Percentiles rank a stretch among this genome's conserved stretches.
Evolutionary conservation across 2,113 vertebrate genomes (phyloP).

Genomic region (Fukomys damarensis): DNA sequence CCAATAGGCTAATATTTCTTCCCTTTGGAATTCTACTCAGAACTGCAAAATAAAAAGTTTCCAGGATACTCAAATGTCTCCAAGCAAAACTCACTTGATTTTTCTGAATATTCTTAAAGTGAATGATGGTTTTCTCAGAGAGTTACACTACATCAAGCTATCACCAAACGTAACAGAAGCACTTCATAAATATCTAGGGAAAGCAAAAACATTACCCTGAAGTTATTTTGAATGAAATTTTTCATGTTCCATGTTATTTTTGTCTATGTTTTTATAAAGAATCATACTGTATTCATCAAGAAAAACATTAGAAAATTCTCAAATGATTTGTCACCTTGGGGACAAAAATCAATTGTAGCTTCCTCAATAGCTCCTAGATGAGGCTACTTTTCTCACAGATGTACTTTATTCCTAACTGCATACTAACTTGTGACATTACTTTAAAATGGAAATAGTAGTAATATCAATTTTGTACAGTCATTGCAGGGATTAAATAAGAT

Average conservation of each 20-base stretch:
- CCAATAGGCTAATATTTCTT: not conserved
- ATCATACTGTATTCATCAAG: not conserved
- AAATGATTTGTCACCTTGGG: constrained; percentile 13
- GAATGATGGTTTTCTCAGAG: not conserved
- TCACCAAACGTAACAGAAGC: not conserved
- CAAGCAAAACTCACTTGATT: not conserved
- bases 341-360: not conserved
- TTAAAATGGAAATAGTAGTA: not conserved
- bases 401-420: not conserved
- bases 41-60: not conserved
- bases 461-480: not conserved
- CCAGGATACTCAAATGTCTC: not conserved
- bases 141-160: not conserved
- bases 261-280: not conserved
- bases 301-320: constrained; percentile 15
- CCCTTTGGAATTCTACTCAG: constrained; percentile 4
- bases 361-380: not conserved
- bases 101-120: not conserved
- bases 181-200: not conserved
- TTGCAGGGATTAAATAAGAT: constrained; percentile 19
- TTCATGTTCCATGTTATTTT: not conserved
- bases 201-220: constrained; percentile 3
- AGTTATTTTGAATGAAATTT: constrained; percentile 42
- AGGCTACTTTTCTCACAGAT: not conserved
- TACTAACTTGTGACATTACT: not conserved